Conservation (phyloP, 2,113 vertebrate genomes). For the Cryptotis parvus region DNA sequence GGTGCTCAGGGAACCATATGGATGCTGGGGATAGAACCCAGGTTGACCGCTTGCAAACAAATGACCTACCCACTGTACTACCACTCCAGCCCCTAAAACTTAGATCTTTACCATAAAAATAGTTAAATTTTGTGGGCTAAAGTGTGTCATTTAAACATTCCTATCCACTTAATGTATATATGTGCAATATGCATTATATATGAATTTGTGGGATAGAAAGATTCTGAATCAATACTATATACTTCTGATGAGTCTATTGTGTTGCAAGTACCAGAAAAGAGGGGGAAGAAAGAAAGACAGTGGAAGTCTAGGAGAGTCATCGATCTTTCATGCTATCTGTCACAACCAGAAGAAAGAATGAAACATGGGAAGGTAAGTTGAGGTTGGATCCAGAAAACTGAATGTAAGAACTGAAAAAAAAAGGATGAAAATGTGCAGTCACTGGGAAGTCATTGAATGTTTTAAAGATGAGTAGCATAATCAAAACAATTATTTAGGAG, state of each 20-base stretch:
- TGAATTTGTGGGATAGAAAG: neutral
- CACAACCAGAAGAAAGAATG: neutral
- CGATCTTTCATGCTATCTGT: neutral
- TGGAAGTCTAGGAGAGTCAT: neutral
- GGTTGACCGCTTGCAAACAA: too few relatives aligned
- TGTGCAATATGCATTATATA: neutral
- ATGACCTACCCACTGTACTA: too few relatives aligned
- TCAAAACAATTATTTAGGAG: neutral
- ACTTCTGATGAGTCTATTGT: neutral
- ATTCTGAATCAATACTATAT: neutral
- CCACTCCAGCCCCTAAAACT: too few relatives aligned
- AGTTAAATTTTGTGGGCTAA: neutral
- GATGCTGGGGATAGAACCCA: too few relatives aligned
- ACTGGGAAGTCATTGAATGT: neutral
- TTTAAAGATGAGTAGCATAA: neutral
- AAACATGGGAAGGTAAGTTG: neutral
- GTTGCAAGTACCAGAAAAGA: neutral
- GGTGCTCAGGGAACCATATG: too few relatives aligned
- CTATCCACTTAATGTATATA: neutral
- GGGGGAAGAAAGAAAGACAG: neutral
- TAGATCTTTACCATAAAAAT: neutral
- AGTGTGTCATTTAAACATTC: neutral
- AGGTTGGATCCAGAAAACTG: neutral
- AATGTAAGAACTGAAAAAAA: neutral
- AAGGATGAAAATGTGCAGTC: neutral